These are phyloP conservation scores for Teleogryllus oceanicus DNA, from an alignment of 2,888 invertebrate genomes.

Conservation along the genomic window DNA sequence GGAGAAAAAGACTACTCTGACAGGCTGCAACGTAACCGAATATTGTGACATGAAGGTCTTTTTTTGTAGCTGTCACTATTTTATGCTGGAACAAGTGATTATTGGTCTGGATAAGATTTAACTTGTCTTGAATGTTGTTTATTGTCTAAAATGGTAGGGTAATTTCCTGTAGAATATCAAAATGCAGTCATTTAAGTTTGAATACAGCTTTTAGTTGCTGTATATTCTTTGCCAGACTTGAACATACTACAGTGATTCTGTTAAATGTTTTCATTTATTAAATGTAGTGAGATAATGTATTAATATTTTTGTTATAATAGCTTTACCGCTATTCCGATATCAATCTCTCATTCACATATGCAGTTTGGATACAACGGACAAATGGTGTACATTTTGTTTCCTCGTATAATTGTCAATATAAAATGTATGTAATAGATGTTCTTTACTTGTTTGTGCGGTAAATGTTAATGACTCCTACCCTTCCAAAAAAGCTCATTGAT, in stretches of 20 bases:
- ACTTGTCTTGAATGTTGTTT: conserved; percentile 1
- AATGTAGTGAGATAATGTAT: conserved; percentile 18
- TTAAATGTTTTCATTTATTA: neutral
- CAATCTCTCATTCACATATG: neutral
- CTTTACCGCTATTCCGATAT: conserved; percentile 2
- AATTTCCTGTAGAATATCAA: neutral
- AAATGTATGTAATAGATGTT: conserved; percentile 11
- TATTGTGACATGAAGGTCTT: neutral
- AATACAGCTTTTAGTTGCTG: neutral
- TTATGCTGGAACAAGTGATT: conserved; percentile 1
- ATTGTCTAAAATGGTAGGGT: conserved; percentile 18
- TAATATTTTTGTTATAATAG: conserved; percentile 2
- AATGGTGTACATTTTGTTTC: conserved; percentile 12
- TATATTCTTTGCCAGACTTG: neutral
- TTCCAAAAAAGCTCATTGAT: neutral
- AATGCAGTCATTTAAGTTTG: neutral
- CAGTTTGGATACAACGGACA: conserved; percentile 1
- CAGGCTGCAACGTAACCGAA: neutral
- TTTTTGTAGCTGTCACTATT: conserved; percentile 7
- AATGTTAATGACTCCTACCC: conserved; percentile 11
- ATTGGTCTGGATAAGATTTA: conserved; percentile 1
- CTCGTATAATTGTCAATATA: conserved; percentile 11
- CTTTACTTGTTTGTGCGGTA: conserved; percentile 4
- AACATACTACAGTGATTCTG: neutral
- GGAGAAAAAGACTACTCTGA: conserved; percentile 6